Base-by-base conservation (phyloP, 2,888 invertebrate species). In the Drosophila borealis region DNA sequence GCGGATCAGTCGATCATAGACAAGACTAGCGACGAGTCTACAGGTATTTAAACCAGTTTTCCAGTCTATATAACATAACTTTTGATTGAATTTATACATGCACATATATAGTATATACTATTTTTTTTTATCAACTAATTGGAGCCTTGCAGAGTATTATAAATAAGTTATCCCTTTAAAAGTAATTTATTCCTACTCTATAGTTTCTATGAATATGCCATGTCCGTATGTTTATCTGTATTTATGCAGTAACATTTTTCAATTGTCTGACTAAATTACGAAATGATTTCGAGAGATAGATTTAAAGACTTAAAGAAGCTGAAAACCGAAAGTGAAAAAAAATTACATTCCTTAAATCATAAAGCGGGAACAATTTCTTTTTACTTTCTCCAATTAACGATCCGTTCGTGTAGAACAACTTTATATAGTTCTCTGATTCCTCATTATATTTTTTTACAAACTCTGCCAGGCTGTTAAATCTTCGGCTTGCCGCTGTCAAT, bases 1-100 rank as follows among this genome's bases (percentile, higher is more conserved):
- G 92, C 92, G 8, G 92, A 92, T 88, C 90, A 92, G 56, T 91
- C 91, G 55, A 89, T 91, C 46, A 86, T 92, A 14, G 90, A 84
- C 37, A 89, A 91, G 45, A 76, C 63, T 14, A 45, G 70, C 25
- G 78, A 82, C 49, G 80, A 74, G 1, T 41, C 76, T 19, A 41
- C 90, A 83, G 90, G 90, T 90, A 89, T 80, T 82, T 73, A 53
- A 34, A 45, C 1, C 13, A 41, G 19, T 44, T 57, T 63, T 48
- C 36, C 48, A 65, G 29, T 62, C 53, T 45, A 6, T 71, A 25
- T 50, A 60, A 50, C 46, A 49, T 59, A 36, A 25, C 50, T 48
- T 54, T 70, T 3, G 17, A 57, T 66, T 62, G 57, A 34, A 67
- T 41, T 61, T 50, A 51, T 69, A 64, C 9, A 17, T 48, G n/a